Percentiles rank a stretch among this genome's conserved stretches.
These are phyloP conservation scores for Colletes collaris DNA, from an alignment of 2,888 invertebrate species.

Conservation along the genomic window DNA sequence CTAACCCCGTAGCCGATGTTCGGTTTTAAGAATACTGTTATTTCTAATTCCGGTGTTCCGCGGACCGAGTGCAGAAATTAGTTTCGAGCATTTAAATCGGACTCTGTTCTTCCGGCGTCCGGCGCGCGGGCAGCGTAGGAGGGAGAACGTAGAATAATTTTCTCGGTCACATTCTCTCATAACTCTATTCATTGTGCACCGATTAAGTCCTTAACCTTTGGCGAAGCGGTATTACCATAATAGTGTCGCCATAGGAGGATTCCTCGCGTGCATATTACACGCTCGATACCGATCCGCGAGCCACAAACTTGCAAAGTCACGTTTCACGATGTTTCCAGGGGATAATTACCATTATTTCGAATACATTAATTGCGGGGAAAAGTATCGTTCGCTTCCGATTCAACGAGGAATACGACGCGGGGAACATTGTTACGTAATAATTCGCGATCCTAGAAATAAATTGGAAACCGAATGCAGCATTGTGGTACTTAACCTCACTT, in stretches of 20 bases:
- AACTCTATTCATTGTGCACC: slow-evolving; percentile 48
- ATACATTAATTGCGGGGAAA: neutral
- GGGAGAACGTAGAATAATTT: slow-evolving; percentile 54
- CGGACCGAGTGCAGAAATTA: slow-evolving; percentile 37
- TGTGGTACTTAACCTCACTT: too few relatives aligned
- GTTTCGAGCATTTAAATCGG: slow-evolving; percentile 54
- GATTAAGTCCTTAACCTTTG: slow-evolving; percentile 61
- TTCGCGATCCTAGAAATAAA: too few relatives aligned
- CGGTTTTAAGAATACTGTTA: too few relatives aligned
- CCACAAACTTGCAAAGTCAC: too few relatives aligned
- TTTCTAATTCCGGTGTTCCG: too few relatives aligned
- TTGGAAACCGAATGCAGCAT: too few relatives aligned
- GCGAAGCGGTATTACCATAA: slow-evolving; percentile 22
- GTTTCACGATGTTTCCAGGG: neutral
- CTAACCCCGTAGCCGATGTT: too few relatives aligned
- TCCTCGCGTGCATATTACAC: neutral
- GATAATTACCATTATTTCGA: neutral
- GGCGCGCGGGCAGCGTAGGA: slow-evolving; percentile 54
- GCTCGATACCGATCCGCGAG: neutral
- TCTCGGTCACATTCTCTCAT: slow-evolving; percentile 52
- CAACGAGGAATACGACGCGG: neutral
- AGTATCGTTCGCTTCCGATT: neutral
- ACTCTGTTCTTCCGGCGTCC: slow-evolving; percentile 68
- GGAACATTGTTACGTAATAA: too few relatives aligned
- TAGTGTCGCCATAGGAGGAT: slow-evolving; percentile 16